Percentiles rank a stretch among this genome's conserved stretches.
These are phyloP conservation scores for Sipha flava DNA, from an alignment of 1,140 invertebrate genomes.

Conservation along the genomic window DNA sequence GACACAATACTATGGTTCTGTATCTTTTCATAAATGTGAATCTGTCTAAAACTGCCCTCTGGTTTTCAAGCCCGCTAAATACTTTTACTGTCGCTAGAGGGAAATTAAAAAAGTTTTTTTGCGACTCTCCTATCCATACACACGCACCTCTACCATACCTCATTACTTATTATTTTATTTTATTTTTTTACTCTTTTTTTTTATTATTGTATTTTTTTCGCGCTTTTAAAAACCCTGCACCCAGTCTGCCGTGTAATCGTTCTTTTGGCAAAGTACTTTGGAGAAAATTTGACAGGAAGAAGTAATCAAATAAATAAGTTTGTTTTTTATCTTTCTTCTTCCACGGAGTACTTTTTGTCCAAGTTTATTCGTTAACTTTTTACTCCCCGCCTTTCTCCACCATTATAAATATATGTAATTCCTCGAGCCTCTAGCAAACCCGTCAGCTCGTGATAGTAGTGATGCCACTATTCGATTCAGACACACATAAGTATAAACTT, in stretches of 20 bases:
- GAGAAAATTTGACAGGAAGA: conserved; percentile 26
- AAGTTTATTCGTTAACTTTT: conserved; percentile 15
- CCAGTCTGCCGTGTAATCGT: neutral
- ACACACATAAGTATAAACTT: neutral
- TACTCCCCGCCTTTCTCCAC: neutral
- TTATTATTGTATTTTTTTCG: conserved; percentile 13
- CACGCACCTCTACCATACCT: neutral
- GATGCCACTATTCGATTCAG: neutral
- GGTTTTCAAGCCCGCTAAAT: conserved; percentile 18
- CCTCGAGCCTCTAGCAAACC: neutral
- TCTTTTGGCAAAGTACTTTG: conserved; percentile 17
- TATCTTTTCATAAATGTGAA: neutral
- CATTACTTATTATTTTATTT: neutral
- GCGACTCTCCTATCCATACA: neutral
- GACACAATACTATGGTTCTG: neutral
- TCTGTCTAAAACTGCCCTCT: neutral
- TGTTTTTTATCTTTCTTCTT: conserved; percentile 19
- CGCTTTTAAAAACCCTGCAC: conserved; percentile 11
- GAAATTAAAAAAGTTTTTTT: conserved; percentile 29
- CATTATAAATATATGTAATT: conserved; percentile 4
- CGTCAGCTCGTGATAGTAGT: neutral
- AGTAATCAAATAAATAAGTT: conserved; percentile 30
- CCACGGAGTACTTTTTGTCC: neutral
- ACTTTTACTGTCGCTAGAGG: conserved; percentile 18
- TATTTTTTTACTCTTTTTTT: neutral